Evolutionary conservation across 2,888 invertebrate genomes (phyloP).

Genomic region (Drosophila greeni): DNA sequence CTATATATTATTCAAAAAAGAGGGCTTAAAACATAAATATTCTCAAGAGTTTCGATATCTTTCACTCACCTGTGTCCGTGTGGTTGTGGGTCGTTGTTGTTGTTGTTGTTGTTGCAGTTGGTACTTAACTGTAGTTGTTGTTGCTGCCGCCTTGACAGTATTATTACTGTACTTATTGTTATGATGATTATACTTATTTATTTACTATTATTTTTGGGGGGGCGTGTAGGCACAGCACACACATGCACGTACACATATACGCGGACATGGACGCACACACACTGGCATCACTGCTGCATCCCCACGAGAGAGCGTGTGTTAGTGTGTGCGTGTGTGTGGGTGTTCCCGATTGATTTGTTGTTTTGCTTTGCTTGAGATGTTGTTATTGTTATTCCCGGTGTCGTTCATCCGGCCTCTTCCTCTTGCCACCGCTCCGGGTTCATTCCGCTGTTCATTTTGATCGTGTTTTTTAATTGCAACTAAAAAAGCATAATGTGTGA

Average conservation of each 20-base stretch:
- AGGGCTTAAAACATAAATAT: not conserved
- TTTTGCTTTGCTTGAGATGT: not conserved
- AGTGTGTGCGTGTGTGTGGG: not conserved
- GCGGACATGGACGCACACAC: slow-evolving; percentile 6
- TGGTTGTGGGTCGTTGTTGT: slow-evolving; percentile 2
- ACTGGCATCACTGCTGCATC: slow-evolving; percentile 16
- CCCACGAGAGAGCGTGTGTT: slow-evolving; percentile 4
- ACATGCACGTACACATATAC: slow-evolving; percentile 5
- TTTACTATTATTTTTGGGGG: not conserved
- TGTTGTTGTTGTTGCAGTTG: not conserved
- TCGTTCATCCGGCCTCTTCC: slow-evolving; percentile 9
- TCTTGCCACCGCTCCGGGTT: slow-evolving; percentile 11
- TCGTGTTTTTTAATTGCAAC: slow-evolving; percentile 9
- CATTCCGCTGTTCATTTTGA: slow-evolving; percentile 18
- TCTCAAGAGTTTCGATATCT: not conserved
- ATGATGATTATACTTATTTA: slow-evolving; percentile 3
- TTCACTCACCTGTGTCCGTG: slow-evolving; percentile 3
- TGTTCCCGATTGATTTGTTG: slow-evolving; percentile 6
- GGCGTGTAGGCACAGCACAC: slow-evolving; percentile 5
- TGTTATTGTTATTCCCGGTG: slow-evolving; percentile 7
- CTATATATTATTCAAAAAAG: not conserved
- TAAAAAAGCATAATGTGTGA: not conserved
- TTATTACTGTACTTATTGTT: slow-evolving; percentile 1
- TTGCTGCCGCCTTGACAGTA: not conserved
- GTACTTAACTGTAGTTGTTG: slow-evolving; percentile 3